Base-by-base conservation (phyloP, 2,797 vertebrate species). In the Valencia hispanica region DNA sequence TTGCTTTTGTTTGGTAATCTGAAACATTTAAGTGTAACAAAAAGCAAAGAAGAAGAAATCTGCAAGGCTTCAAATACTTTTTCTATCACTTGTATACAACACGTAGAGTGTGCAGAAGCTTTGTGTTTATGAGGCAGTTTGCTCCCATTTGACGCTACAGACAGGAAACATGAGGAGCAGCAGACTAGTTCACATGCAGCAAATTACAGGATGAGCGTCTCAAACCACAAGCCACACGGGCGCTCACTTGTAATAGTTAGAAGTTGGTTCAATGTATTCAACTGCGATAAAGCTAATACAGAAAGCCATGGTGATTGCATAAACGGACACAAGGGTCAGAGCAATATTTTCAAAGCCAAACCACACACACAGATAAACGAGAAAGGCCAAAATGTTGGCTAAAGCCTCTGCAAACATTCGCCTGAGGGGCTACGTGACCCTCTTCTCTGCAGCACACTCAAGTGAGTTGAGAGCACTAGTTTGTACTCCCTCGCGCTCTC, bases 341-440 rank as follows among this genome's bases (percentile, higher is more conserved):
- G 65, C 32, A 3, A 76, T 22, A 34, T 11, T 43, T 41, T 48
- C 22, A 55, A 15, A 18, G 5, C n/a, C 20, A 17, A 47, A 50
- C 73, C 34, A 75, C 30, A 80, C 34, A 79, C 78, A 75, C 20
- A 79, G 20, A 83, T 65, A 73, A 43, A 77, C 7, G 9, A 59
- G 77, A 87, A 79, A 70, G 78, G 79, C 73, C 73, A 82, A 85
- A 91, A 82, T 75, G 80, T 70, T 85, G 85, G 79, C 73, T 66
- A 82, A 89, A 82, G 82, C 87, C 81, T 85, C 75, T 77, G 86
- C 84, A 91, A 89, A 89, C 85, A 88, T 88, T 87, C 87, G 84
- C 81, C 80, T 57, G 76, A 70, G 79, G 63, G 84, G 89, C 83
- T 61, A 68, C 73, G 79, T 87, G 89, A 90, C 87, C 88, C 83